These are phyloP conservation scores for Drosophila mulleri DNA, from an alignment of 2,888 invertebrate species.

Conservation along the genomic window DNA sequence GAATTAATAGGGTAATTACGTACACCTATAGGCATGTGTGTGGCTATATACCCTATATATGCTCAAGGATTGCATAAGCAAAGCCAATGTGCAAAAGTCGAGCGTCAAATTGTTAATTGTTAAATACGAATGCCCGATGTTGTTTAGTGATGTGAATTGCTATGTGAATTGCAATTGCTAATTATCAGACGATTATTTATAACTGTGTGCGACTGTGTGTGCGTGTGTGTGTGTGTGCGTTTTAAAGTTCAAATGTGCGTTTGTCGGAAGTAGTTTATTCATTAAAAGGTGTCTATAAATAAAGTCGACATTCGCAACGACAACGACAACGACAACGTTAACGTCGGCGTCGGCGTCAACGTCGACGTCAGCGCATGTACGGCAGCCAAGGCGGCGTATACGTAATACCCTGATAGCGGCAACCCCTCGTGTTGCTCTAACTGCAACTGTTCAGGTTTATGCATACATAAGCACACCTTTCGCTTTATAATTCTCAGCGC, in stretches of 20 bases:
- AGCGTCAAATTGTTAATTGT: constrained; percentile 10
- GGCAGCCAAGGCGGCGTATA: constrained; percentile 59
- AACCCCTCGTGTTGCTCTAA: constrained; percentile 18
- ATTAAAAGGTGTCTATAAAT: constrained; percentile 63
- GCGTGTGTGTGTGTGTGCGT: constrained; percentile 8
- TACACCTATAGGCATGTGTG: not conserved
- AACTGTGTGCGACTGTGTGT: constrained; percentile 12
- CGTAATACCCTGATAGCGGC: constrained; percentile 52
- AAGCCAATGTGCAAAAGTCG: constrained; percentile 6
- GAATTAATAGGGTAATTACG: constrained; percentile 55
- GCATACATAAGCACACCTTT: constrained; percentile 36
- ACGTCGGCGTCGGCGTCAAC: constrained; percentile 5
- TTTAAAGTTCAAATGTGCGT: constrained; percentile 73
- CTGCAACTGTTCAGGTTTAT: constrained; percentile 24
- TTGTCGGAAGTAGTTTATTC: constrained; percentile 69
- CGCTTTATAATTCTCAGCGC: constrained; percentile 35
- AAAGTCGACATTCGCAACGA: constrained; percentile 46
- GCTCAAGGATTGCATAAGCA: constrained; percentile 18
- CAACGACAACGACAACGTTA: constrained; percentile 26
- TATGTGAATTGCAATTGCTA: constrained; percentile 35
- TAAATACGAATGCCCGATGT: not conserved
- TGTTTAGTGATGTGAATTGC: constrained; percentile 18
- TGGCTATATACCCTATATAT: not conserved
- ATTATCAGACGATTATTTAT: constrained; percentile 59
- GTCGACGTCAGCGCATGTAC: not conserved